A percentile compares a stretch with the other conserved stretches of the same genome.
Conservation (phyloP, 1,140 invertebrate genomes). For the Hetaerina americana region DNA sequence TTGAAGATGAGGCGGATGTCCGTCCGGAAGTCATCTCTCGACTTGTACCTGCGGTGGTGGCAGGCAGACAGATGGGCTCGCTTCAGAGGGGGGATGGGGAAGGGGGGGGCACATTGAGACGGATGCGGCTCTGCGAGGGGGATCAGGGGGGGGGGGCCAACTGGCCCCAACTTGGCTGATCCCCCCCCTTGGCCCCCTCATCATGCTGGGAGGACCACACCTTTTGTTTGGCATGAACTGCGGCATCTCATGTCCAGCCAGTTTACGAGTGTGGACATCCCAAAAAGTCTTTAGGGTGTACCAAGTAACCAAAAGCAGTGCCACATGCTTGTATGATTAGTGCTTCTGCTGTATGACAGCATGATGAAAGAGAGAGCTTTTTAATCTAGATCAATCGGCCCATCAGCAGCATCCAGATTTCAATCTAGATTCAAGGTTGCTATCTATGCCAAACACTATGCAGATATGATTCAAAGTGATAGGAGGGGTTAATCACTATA, state of each 20-base stretch:
- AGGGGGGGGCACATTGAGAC: not conserved
- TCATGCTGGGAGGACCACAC: not conserved
- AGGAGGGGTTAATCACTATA: too few species aligned
- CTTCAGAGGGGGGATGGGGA: not conserved
- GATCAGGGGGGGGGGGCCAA: not conserved
- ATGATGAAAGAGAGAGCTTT: not conserved
- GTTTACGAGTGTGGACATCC: not conserved
- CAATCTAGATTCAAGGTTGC: too few species aligned
- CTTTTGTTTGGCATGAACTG: not conserved
- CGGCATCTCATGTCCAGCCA: not conserved
- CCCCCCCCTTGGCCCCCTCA: not conserved
- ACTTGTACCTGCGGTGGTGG: slow-evolving; percentile 56
- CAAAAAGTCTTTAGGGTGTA: not conserved
- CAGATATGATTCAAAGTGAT: too few species aligned
- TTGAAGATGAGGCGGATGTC: slow-evolving; percentile 89
- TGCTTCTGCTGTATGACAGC: not conserved
- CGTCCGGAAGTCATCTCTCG: slow-evolving; percentile 71
- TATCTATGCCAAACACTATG: too few species aligned
- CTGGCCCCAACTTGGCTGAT: not conserved
- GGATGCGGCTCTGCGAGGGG: not conserved
- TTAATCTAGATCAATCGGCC: not conserved
- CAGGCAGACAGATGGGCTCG: not conserved
- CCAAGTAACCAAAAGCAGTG: not conserved
- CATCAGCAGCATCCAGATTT: not conserved
- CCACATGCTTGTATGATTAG: not conserved